A percentile compares a stretch with the other conserved stretches of the same genome.
These are phyloP conservation scores for Girardinichthys multiradiatus DNA, from an alignment of 2,113 vertebrate species.

Conservation along the genomic window DNA sequence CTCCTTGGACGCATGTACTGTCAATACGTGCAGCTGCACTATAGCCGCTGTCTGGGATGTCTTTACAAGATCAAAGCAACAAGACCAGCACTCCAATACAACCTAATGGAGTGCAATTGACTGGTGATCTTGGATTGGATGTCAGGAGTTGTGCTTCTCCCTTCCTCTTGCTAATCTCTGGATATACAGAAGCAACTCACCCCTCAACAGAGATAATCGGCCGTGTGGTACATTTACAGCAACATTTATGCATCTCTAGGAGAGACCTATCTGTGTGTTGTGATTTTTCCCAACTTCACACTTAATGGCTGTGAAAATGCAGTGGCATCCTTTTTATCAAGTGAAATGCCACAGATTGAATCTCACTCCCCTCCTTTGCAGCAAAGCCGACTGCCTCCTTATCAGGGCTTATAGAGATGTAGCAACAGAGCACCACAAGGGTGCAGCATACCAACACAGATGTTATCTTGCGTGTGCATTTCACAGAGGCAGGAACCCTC, in stretches of 20 bases:
- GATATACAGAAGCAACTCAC: constrained; percentile 15
- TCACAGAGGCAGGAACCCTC: constrained; percentile 30
- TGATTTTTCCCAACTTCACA: not conserved
- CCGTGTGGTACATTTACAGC: constrained; percentile 26
- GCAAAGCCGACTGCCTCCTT: constrained; percentile 47
- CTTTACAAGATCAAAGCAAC: constrained; percentile 51
- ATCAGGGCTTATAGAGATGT: constrained; percentile 68
- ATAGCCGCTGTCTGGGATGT: constrained; percentile 37
- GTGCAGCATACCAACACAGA: constrained; percentile 78
- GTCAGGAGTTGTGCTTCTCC: constrained; percentile 14
- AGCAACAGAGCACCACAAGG: constrained; percentile 73
- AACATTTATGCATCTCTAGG: constrained; percentile 25
- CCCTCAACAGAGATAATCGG: constrained; percentile 35
- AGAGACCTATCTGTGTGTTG: not conserved
- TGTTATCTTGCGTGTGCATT: constrained; percentile 68
- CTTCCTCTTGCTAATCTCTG: constrained; percentile 14
- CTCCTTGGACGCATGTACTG: constrained; percentile 56
- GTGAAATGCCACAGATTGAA: constrained; percentile 65
- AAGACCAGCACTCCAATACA: constrained; percentile 24
- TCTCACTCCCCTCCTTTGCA: constrained; percentile 57
- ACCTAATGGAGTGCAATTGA: constrained; percentile 64
- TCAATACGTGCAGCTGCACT: constrained; percentile 49
- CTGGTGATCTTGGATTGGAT: constrained; percentile 13
- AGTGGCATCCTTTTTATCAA: constrained; percentile 57
- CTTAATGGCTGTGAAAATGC: constrained; percentile 37